A percentile compares a stretch with the other conserved stretches of the same genome.
phyloP scores from a whole-genome alignment of 2,113 vertebrate genomes.

The Phoxinus phoxinus region DNA sequence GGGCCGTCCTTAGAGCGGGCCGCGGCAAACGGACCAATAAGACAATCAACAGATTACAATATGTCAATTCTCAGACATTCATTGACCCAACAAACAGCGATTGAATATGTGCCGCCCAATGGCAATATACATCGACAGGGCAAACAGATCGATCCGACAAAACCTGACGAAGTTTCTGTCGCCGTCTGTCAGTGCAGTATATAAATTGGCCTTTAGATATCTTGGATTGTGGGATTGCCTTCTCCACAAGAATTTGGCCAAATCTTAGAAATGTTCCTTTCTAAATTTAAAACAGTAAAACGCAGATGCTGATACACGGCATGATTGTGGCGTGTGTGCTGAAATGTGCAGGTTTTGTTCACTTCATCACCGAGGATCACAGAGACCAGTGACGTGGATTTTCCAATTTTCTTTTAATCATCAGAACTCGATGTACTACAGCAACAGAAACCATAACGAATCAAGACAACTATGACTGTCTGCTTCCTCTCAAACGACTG shows the following conservation, averaged over 20 bases:
- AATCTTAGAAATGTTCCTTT: background rate
- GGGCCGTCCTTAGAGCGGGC: too few relatives aligned
- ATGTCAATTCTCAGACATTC: too few relatives aligned
- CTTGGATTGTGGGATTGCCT: background rate
- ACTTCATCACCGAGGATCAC: background rate
- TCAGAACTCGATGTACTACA: conserved; percentile 9
- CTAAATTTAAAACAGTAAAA: background rate
- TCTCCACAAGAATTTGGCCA: background rate
- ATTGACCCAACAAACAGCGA: too few relatives aligned
- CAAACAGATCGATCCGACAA: too few relatives aligned
- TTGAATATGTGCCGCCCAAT: too few relatives aligned
- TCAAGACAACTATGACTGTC: conserved; percentile 5
- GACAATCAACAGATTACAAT: too few relatives aligned
- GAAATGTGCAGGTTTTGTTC: background rate
- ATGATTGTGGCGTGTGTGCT: background rate
- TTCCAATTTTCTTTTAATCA: conserved; percentile 27
- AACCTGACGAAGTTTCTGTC: too few relatives aligned
- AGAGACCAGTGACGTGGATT: background rate
- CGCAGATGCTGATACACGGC: background rate
- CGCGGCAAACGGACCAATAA: too few relatives aligned
- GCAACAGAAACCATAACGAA: conserved; percentile 21
- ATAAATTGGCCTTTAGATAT: too few relatives aligned
- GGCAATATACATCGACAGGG: too few relatives aligned
- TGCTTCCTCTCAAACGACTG: conserved; percentile 19
- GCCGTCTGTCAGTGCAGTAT: too few relatives aligned